phyloP scores from a whole-genome alignment of 2,888 invertebrate genomes.

The Ectemnius continuus region DNA sequence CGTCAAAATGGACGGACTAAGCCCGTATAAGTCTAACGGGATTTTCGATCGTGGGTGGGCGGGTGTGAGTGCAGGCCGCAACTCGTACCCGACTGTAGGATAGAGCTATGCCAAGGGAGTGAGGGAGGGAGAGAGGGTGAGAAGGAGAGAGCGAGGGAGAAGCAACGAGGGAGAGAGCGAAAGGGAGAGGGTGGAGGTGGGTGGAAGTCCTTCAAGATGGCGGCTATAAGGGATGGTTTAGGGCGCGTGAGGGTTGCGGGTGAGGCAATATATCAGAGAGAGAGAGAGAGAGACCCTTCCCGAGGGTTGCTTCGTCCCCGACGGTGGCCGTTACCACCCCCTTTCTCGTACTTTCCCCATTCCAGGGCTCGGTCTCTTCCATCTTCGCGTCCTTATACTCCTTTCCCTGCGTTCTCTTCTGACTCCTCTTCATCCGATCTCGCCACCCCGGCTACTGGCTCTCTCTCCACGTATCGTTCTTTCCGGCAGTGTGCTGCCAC shows the following conservation, averaged over 20 bases:
- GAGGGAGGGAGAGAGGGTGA: slow-evolving; percentile 34
- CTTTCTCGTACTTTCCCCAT: slow-evolving; percentile 54
- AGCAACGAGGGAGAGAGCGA: slow-evolving; percentile 49
- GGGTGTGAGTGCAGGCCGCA: slow-evolving; percentile 61
- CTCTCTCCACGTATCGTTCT: slow-evolving; percentile 36
- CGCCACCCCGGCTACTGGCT: slow-evolving; percentile 21
- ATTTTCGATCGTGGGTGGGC: slow-evolving; percentile 77
- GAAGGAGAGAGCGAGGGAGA: slow-evolving; percentile 39
- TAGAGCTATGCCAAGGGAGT: slow-evolving; percentile 51
- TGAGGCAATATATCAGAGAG: slow-evolving; percentile 76
- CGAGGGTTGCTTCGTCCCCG: slow-evolving; percentile 61
- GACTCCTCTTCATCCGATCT: background rate
- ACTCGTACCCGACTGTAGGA: slow-evolving; percentile 57
- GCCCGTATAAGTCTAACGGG: slow-evolving; percentile 77
- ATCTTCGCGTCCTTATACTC: slow-evolving; percentile 16
- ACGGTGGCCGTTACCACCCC: slow-evolving; percentile 67
- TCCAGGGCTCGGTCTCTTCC: slow-evolving; percentile 45
- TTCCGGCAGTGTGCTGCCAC: slow-evolving; percentile 34
- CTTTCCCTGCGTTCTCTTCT: slow-evolving; percentile 12
- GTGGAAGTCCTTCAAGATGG: slow-evolving; percentile 76
- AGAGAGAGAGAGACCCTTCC: slow-evolving; percentile 50
- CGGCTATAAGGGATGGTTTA: slow-evolving; percentile 77
- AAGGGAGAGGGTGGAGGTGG: slow-evolving; percentile 34
- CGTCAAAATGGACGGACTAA: slow-evolving; percentile 78
- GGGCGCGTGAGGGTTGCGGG: slow-evolving; percentile 73